phyloP scores from a whole-genome alignment of 2,113 vertebrate genomes.

The Solea senegalensis region DNA sequence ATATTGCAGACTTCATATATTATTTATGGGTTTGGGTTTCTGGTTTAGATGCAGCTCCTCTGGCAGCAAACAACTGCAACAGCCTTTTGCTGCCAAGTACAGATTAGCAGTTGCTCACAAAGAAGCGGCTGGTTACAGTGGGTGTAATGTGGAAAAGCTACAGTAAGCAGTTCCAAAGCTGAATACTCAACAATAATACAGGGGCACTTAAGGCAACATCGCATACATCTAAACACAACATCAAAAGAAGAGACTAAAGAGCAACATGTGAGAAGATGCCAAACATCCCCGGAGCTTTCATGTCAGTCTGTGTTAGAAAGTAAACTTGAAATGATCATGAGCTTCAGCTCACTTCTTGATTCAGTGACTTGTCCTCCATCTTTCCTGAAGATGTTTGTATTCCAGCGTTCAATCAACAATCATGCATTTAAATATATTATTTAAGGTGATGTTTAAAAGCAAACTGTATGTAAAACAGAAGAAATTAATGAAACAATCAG shows the following conservation, averaged over 20 bases:
- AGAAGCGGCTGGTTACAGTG: slow-evolving; percentile 11
- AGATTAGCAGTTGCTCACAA: slow-evolving; percentile 11
- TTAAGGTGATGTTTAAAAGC: too few species aligned
- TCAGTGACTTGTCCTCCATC: too few species aligned
- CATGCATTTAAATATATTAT: too few species aligned
- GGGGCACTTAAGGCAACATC: slow-evolving; percentile 1
- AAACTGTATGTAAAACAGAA: too few species aligned
- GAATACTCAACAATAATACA: neutral
- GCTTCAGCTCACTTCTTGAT: too few species aligned
- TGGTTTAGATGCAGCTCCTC: slow-evolving; percentile 17
- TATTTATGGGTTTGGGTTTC: slow-evolving; percentile 1
- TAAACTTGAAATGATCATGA: too few species aligned
- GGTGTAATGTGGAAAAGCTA: slow-evolving; percentile 5
- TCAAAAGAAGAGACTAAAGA: slow-evolving; percentile 10
- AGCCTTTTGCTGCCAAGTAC: slow-evolving; percentile 4
- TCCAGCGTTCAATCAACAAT: too few species aligned
- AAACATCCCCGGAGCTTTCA: slow-evolving; percentile 18
- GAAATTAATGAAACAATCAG: too few species aligned
- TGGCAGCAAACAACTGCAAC: slow-evolving; percentile 11
- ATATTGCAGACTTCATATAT: slow-evolving; percentile 16
- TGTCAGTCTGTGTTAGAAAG: slow-evolving; percentile 1
- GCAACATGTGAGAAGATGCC: neutral
- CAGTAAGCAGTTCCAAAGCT: slow-evolving; percentile 7
- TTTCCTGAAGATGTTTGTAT: too few species aligned
- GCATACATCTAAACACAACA: neutral